Base-by-base conservation (phyloP, 64 coral and sea anemone genomes). In the Pocillopora verrucosa region DNA sequence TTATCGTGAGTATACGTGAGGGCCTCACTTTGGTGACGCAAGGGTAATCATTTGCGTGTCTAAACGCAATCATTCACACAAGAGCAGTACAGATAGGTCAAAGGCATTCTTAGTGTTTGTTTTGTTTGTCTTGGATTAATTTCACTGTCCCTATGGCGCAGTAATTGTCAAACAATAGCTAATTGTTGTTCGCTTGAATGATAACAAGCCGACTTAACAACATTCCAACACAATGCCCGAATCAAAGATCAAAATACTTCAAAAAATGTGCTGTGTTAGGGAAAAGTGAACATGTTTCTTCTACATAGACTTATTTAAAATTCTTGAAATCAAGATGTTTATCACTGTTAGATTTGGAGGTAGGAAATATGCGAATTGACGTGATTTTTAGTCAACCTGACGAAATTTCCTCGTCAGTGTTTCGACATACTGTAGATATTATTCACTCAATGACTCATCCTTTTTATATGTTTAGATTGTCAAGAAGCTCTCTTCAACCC, bases 401-500 rank as follows among this genome's bases (percentile, higher is more conserved):
- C 34, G 57, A 58, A 72, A 73, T 84, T 25, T 75, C 65, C 12
- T 58, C 20, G 41, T 17, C 9, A 34, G 34, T 36, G 11, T 20
- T 61, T 22, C 37, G 34, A 13, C 12, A 35, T 25, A 37, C 45
- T 73, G 22, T 2, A 3, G 11, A 24, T 56, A 9, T 84, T 26
- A 77, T 26, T 10, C 45, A 25, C 51, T n/a, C 10, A 1, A 56
- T 37, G n/a, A 2, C 2, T 1, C 11, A 15, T 26, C 14, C 13
- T 62, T 57, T 75, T 74, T 58, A 17, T n/a, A 12, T 69, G 34
- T 80, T 73, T 83, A 97, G 95, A 97, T 84, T 85, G 88, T 13
- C 82, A 94, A 76, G 91, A 97, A 78, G 92, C 78, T 30, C 88
- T 97, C 13, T 97, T 97, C 72, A 97, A 97, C 83, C 95, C 95